Base-by-base conservation (phyloP, 2,888 invertebrate genomes). In the Polydrusus cervinus region DNA sequence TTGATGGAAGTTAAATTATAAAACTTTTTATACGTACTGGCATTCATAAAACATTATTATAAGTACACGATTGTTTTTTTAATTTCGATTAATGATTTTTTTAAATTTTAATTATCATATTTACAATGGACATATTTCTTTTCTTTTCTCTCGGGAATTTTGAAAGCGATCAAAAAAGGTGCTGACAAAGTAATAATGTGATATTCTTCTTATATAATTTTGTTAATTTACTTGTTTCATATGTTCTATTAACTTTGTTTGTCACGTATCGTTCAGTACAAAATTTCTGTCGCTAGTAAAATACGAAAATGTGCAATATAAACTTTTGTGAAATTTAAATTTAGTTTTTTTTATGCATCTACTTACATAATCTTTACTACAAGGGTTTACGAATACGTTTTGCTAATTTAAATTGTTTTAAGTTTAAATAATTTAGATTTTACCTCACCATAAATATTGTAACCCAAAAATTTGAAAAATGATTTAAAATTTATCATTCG, bases 131-230 rank as follows among this genome's bases (percentile, higher is more conserved):
- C 5, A 20, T n/a, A 13, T 6, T 7, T 20, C 18, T 11, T 49
- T 8, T 11, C 3, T 13, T 20, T 13, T 9, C 18, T 10, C 11
- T 51, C 25, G 25, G 25, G 1, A 25, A 25, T 51, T 51, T 20
- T 3, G 34, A 57, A 14, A 14, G 38, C 72, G 72, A 67, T 67
- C 81, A 79, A 81, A 83, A 85, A 84, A 51, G 86, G 85, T 86
- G 86, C 85, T 86, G 85, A 85, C 83, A 83, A 84, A 83, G 82
- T 84, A 84, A 84, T 84, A 86, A 85, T 86, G 86, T 86, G 86
- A 86, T 86, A 85, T 84, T 85, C 82, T 84, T 82, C 84, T 85
- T 77, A n/a, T n/a, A n/a, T n/a, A 74, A 83, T 85, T 86, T 85
- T 86, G 85, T 86, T 86, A 85, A 78, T 86, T 84, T 84, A 82